Evolutionary conservation across 1,140 invertebrate genomes (phyloP), one percentile per base, ranked within the genome.

Genomic region (Carcinoscorpius rotundicauda): DNA sequence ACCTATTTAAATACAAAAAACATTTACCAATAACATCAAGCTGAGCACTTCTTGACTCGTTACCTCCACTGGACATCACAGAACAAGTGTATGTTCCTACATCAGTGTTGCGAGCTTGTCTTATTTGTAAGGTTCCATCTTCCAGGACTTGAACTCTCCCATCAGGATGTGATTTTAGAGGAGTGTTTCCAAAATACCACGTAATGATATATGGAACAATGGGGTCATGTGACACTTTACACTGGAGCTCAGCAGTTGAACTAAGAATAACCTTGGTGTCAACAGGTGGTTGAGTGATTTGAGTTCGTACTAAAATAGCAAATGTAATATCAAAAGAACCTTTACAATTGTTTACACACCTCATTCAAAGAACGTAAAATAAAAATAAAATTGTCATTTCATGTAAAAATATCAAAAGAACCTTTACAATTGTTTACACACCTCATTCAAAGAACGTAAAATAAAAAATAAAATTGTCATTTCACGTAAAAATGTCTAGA

Each of bases 141-240:
- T 61, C 29, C 6, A 68, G 67, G 11, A 81, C 69, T 61, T 72
- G 74, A 49, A 76, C 72, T 58, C 75, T 64, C 3, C 65, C 68
- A 48, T 63, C 66, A 57, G 5, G 10, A 56, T 65, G 5, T 63
- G 64, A 52, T 62, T 64, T 4, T 9, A 68, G 55, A 67, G 65
- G 53, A 64, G 88, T 86, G 73, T 85, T 84, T 76, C 92, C 88
- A 71, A 92, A 89, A 76, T 86, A 92, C 95, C 94, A 98, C 69
- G 88, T 84, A 69, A 97, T 86, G 69, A 87, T 85, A 72, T 87
- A 93, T n/a, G 86, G 84, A n/a, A 97, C 88, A 67, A 85, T 85
- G 48, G 89, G 86, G 78, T 97, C 93, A 73, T 87, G 89, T n/a
- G 87, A 92, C 50, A 97, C 88, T 80, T 89, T 91, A 79, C 95